Evolutionary conservation across 2,888 invertebrate genomes (phyloP), one percentile per base, ranked within the genome.

Genomic region (Caenorhabditis sulstoni): DNA sequence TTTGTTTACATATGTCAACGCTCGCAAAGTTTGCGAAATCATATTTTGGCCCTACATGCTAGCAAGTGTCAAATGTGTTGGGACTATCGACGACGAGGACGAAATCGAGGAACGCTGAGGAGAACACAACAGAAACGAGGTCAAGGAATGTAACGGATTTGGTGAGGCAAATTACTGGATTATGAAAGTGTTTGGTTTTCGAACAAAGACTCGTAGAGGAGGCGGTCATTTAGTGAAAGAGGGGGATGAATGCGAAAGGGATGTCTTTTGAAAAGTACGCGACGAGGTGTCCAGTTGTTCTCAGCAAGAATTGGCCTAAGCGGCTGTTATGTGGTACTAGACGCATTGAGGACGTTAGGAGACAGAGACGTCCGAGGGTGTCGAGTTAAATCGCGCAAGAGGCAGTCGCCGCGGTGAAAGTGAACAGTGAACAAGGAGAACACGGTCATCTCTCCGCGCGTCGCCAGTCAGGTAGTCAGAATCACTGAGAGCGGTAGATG

Each of bases 271-370:
- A 64, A 47, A 73, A 64, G 73, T 64, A 73, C 64, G 64, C 41
- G 71, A 71, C 62, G 55, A 64, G 62, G 71, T 64, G 57, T 64
- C 73, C 73, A 73, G 73, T 73, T 73, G 73, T 73, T 73, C 73
- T 73, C 64, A 71, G 49, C 71, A 57, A 62, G 71, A 71, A 53
- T 47, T 47, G 49, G 55, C 61, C 71, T 64, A 73, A 64, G 73
- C 73, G 64, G 64, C 73, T 73, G 73, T 73, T 73, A 73, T 73
- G 73, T 73, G 73, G 73, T 73, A 73, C 73, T 73, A 73, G 73
- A 73, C 73, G 58, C 35, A 64, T 57, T 50, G 64, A 64, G 57
- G 73, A 73, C 64, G 45, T 29, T 16, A 41, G 57, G 62, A 70
- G 23, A 70, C 53, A 52, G 59, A 68, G 68, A 59, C 47, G 52